phyloP scores from a whole-genome alignment of 1,140 invertebrate genomes.

The Penaeus japonicus region DNA sequence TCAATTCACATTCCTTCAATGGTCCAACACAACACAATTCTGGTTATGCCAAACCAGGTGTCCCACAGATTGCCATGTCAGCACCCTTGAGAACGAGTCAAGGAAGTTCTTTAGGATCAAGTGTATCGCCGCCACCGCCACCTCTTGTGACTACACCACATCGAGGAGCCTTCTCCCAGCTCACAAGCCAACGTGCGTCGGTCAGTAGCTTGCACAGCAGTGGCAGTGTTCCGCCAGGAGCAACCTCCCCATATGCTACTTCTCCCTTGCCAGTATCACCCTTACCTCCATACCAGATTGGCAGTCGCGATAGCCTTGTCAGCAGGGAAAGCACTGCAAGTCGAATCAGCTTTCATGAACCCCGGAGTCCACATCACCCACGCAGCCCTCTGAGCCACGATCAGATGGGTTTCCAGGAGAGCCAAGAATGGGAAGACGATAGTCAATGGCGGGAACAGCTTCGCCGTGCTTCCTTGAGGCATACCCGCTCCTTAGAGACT shows the following conservation, averaged over 20 bases:
- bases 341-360: conserved; percentile 35
- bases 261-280: conserved; percentile 35
- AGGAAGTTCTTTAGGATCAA: neutral
- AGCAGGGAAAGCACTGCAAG: conserved; percentile 47
- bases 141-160: conserved; percentile 4
- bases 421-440: conserved; percentile 85
- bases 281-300: conserved; percentile 27
- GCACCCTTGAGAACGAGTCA: conserved; percentile 23
- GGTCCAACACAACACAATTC: neutral
- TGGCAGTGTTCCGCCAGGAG: conserved; percentile 30
- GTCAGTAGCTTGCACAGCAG: conserved; percentile 47
- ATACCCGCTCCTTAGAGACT: conserved; percentile 69
- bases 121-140: conserved; percentile 23
- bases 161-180: conserved; percentile 26
- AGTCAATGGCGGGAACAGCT: conserved; percentile 80
- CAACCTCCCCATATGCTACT: conserved; percentile 39
- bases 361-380: conserved; percentile 24
- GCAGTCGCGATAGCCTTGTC: conserved; percentile 40
- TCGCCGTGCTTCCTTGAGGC: conserved; percentile 77
- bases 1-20: neutral
- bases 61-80: neutral
- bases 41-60: neutral
- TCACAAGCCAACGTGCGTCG: conserved; percentile 47
- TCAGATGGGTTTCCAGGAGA: conserved; percentile 60
- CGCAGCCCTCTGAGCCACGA: neutral